Percentiles rank a stretch among this genome's conserved stretches.
These are phyloP conservation scores for Ailurus styani DNA, from an alignment of 2,113 vertebrate species.

Conservation along the genomic window DNA sequence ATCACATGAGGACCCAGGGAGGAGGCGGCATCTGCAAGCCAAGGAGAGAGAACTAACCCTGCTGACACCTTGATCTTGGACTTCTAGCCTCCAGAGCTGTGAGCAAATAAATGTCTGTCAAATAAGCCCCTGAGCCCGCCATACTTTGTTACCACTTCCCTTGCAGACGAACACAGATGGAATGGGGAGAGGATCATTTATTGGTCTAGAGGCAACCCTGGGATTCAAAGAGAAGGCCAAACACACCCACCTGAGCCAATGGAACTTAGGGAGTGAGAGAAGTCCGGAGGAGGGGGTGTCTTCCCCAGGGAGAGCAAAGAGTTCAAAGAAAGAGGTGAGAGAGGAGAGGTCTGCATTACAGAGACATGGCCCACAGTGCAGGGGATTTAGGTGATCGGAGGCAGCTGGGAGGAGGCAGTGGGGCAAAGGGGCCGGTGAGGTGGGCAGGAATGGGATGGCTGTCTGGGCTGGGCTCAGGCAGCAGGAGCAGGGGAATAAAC, in stretches of 20 bases:
- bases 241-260: too few species aligned
- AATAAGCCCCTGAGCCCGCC: neutral
- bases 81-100: neutral
- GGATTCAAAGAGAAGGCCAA: neutral
- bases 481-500: neutral
- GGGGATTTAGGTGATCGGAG: neutral
- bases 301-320: neutral
- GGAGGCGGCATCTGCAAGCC: neutral
- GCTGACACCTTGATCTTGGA: neutral
- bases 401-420: neutral
- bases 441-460: accelerated
- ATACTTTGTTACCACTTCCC: neutral
- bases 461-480: neutral
- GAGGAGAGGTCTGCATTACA: neutral
- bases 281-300: neutral
- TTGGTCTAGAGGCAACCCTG: neutral
- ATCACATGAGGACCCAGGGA: neutral
- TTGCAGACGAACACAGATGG: too few species aligned
- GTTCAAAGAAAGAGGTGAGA: neutral
- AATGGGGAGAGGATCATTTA: neutral
- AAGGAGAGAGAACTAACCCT: neutral
- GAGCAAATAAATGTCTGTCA: neutral
- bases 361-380: accelerated
- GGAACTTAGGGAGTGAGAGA: neutral
- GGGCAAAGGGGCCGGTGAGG: neutral